Conservation (phyloP, 2,113 vertebrate genomes). For the Macroglossus sobrinus region DNA sequence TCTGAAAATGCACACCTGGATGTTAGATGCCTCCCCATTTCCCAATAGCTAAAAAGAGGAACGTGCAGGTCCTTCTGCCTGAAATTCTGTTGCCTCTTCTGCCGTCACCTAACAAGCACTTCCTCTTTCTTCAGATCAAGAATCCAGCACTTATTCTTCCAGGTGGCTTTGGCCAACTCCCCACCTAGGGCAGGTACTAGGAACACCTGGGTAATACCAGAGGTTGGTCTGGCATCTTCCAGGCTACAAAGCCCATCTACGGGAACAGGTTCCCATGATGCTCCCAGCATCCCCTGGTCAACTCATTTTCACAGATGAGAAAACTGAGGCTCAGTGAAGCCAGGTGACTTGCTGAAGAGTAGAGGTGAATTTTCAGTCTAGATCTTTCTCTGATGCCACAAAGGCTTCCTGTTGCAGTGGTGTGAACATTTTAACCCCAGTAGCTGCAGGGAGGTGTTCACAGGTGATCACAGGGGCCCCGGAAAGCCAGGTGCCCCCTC, state of each 20-base stretch:
- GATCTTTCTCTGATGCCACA: background rate
- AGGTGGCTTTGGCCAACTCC: background rate
- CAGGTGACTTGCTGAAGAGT: background rate
- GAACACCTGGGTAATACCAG: background rate
- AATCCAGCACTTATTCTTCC: background rate
- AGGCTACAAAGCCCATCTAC: background rate
- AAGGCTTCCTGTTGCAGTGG: background rate
- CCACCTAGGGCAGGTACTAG: background rate
- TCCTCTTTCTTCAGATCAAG: background rate
- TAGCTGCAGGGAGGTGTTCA: fast-evolving
- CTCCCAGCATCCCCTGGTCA: background rate
- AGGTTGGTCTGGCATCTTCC: background rate
- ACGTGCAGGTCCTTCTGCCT: background rate
- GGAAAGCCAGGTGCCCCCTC: background rate
- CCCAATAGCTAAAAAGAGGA: background rate
- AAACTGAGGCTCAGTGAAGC: background rate
- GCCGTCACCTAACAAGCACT: background rate
- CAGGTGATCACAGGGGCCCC: background rate
- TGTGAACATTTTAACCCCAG: background rate
- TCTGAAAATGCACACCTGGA: background rate
- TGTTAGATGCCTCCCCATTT: background rate
- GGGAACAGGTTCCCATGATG: background rate
- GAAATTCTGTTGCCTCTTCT: too few species aligned
- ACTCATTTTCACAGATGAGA: background rate
- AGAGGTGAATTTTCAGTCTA: background rate